These are phyloP conservation scores for human (Homo sapiens) DNA, from an alignment of 2,113 vertebrate species.

Conservation along the genomic window GRCh38 chr20:59072501-59073000, in stretches of 20 bases:
- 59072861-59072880: neutral
- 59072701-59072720: too few species aligned
- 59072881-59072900: neutral
- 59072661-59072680: neutral
- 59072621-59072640: neutral
- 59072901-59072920: neutral
- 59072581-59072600: too few species aligned
- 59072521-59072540: too few species aligned
- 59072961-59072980: neutral
- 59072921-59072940: fast-evolving
- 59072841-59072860: neutral
- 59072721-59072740: neutral
- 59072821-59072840: neutral
- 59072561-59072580: neutral
- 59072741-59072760: neutral
- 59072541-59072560: neutral
- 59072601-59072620: neutral
- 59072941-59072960: fast-evolving
- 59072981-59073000: neutral
- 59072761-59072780: neutral
- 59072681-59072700: neutral
- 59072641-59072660: neutral
- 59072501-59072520: neutral
- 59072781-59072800: neutral
- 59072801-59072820: too few species aligned